Conservation (phyloP, 2,888 invertebrate genomes). For the Eurytoma adleriae region DNA sequence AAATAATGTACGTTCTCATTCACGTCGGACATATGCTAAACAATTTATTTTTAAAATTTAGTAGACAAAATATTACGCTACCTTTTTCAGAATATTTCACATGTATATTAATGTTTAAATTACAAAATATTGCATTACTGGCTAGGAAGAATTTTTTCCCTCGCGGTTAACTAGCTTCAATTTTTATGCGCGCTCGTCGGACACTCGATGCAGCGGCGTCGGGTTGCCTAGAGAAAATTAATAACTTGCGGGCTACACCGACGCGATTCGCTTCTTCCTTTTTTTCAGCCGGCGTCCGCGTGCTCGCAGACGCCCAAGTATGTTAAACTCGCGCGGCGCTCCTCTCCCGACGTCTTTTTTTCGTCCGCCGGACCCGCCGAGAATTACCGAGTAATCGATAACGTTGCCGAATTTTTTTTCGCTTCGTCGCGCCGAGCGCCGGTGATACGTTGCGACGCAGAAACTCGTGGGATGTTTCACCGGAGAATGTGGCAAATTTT, state of each 20-base stretch:
- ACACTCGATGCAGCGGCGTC: neutral
- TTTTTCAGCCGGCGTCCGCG: neutral
- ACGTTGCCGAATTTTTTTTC: constrained; percentile 1
- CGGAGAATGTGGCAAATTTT: no score
- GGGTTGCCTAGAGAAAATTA: constrained; percentile 14
- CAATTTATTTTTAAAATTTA: no score
- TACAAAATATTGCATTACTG: no score
- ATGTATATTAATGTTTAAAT: no score
- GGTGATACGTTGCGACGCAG: neutral
- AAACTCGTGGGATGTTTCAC: no score
- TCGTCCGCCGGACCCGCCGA: neutral
- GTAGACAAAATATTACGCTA: no score
- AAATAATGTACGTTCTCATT: no score
- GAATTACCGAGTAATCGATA: constrained; percentile 26
- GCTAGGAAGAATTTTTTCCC: no score
- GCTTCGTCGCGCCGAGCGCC: neutral
- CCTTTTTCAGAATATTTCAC: no score
- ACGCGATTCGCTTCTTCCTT: neutral
- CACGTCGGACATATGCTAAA: no score
- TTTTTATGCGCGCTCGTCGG: constrained; percentile 2
- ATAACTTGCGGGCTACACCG: constrained; percentile 11
- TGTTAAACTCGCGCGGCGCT: constrained; percentile 23
- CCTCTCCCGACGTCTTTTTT: neutral
- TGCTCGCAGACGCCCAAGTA: constrained; percentile 16
- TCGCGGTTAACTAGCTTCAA: constrained; percentile 2